Percentiles rank a stretch among this genome's conserved stretches.
These are phyloP conservation scores for Psylliodes chrysocephalus DNA, from an alignment of 2,888 invertebrate genomes.

Conservation along the genomic window DNA sequence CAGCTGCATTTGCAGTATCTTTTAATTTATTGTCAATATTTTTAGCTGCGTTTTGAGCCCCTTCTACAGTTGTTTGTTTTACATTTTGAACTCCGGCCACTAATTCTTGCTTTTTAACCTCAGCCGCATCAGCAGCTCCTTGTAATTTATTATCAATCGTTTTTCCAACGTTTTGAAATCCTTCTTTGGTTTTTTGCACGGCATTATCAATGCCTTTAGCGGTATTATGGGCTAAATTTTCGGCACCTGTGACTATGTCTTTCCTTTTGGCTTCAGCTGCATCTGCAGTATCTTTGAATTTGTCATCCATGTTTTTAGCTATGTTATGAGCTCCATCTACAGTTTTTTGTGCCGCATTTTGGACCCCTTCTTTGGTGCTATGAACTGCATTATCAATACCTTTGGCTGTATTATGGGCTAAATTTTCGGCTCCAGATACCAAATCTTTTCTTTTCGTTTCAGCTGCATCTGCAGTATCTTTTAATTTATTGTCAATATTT, in stretches of 20 bases:
- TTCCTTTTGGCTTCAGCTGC: conserved; percentile 39
- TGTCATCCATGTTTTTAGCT: conserved; percentile 67
- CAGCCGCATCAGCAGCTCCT: conserved; percentile 42
- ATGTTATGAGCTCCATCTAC: conserved; percentile 16
- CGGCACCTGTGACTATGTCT: conserved; percentile 37
- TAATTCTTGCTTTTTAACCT: conserved; percentile 66
- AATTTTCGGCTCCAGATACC: conserved; percentile 27
- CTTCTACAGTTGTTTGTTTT: too few relatives aligned
- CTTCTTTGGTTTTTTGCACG: conserved; percentile 28
- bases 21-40: conserved; percentile 72
- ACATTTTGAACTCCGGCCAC: too few relatives aligned
- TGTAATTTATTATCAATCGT: conserved; percentile 40
- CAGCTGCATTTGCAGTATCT: conserved; percentile 43
- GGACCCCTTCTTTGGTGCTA: conserved; percentile 42
- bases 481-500: conserved; percentile 35
- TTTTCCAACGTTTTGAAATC: too few relatives aligned
- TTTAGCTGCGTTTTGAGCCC: conserved; percentile 40
- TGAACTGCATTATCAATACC: conserved; percentile 39
- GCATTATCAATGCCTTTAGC: conserved; percentile 38
- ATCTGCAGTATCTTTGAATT: conserved; percentile 60
- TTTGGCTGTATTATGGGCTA: conserved; percentile 40
- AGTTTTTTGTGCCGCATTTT: conserved; percentile 41
- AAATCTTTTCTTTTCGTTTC: neutral
- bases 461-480: conserved; percentile 11
- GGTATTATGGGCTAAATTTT: conserved; percentile 43